A percentile compares a stretch with the other conserved stretches of the same genome.
Evolutionary conservation across 2,888 invertebrate genomes (phyloP).

Genomic region (Chloromyia formosa): DNA sequence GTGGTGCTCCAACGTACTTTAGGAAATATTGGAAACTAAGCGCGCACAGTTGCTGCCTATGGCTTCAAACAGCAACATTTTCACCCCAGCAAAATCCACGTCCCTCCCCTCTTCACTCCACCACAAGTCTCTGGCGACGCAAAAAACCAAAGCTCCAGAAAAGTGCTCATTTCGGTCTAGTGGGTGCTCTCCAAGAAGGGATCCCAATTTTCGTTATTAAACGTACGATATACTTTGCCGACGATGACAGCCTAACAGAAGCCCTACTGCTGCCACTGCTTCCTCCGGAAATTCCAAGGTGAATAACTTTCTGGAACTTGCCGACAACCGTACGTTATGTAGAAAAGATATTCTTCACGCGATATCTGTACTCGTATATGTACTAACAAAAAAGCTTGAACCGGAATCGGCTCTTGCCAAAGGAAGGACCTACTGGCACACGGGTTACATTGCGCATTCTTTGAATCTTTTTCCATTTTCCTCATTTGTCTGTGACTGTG

Average conservation of each 20-base stretch:
- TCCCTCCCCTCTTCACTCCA: neutral
- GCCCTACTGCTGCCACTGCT: neutral
- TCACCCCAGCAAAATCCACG: neutral
- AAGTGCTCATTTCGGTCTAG: neutral
- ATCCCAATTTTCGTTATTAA: neutral
- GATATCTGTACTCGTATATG: neutral
- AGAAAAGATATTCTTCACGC: neutral
- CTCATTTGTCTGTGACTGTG: neutral
- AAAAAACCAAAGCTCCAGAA: neutral
- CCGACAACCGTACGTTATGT: neutral
- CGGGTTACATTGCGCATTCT: constrained; percentile 10
- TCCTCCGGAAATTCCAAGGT: constrained; percentile 24
- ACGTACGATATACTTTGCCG: neutral
- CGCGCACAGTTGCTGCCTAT: neutral
- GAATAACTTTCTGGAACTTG: constrained; percentile 26
- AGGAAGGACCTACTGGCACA: neutral
- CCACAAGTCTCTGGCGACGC: no score
- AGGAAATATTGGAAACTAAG: neutral
- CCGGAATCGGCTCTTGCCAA: neutral
- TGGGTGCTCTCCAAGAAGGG: neutral
- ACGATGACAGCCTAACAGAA: neutral
- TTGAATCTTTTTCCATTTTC: neutral
- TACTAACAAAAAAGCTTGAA: no score
- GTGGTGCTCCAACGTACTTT: neutral
- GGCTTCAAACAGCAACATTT: neutral